Evolutionary conservation across 2,888 invertebrate genomes (phyloP), one percentile per base, ranked within the genome.

Genomic region (Melanostoma mellinum): DNA sequence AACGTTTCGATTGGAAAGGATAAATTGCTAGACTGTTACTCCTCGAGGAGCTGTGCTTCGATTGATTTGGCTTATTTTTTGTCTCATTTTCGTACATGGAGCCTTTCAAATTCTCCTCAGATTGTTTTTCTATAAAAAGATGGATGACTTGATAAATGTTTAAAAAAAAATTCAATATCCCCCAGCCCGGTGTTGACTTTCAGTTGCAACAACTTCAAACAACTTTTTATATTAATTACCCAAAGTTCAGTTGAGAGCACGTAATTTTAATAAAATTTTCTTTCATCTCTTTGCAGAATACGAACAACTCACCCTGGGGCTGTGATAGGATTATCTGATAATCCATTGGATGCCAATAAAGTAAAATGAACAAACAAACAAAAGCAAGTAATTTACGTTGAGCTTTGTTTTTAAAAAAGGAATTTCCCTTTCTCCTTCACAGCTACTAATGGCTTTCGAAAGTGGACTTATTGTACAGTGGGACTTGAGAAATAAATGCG

Each of bases 391-490:
- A 81, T 76, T 76, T 67, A 53, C 36, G 71, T 72, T 67, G 71
- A 75, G 72, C 40, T 72, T 67, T 71, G 20, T 71, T 67, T 67
- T 53, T 9, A 65, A 71, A 60, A 72, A 67, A 55, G 46, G n/a
- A 44, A 52, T 81, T 75, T 52, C 52, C 35, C 46, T 71, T 35
- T 65, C 58, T 38, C 38, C 9, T 65, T 67, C 91, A 52, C 92
- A 98, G 98, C 93, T 99, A 90, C 93, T 99, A 92, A 97, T 99
- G 92, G 99, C 97, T 86, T 99, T 95, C 93, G 99, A 99, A 92
- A 94, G 95, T 86, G 99, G 99, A 32, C 95, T 96, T 89, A 94
- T 99, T 87, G 98, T 97, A 58, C 93, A 98, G 87, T 99, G 99
- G 99, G 99, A 99, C 93, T 93, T 99, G 90, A 95, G 95, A 88